Evolutionary conservation across 2,797 vertebrate species (phyloP), one percentile per base, ranked within the genome.

Genomic region (Benthosema pterotum): DNA sequence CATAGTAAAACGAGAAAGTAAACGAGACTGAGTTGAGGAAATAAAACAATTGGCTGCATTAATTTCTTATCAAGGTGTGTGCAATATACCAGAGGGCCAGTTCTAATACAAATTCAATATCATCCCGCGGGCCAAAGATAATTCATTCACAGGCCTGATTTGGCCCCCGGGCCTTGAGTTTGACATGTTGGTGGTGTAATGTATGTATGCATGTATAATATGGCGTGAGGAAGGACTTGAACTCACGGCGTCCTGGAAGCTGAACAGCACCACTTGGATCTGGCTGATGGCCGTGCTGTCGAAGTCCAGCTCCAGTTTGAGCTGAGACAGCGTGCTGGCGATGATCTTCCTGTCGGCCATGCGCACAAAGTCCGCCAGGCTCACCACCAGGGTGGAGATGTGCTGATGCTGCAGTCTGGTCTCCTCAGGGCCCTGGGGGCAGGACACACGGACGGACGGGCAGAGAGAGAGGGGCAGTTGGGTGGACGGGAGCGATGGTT

Each of bases 171-270:
- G n/a, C n/a, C n/a, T n/a, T n/a, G n/a, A n/a, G n/a, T n/a, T n/a
- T n/a, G n/a, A n/a, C n/a, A n/a, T n/a, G n/a, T n/a, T n/a, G n/a
- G n/a, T n/a, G n/a, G n/a, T n/a, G n/a, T n/a, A n/a, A n/a, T n/a
- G n/a, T n/a, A n/a, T n/a, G n/a, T n/a, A n/a, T n/a, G n/a, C n/a
- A 25, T 15, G 5, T n/a, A 15, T 7, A 16, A 49, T 7, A 16
- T 13, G 47, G 17, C 2, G 6, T 16, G 48, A 16, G n/a, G 1
- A 9, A 16, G n/a, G 1, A 9, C 13, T 15, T 9, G 14, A 57
- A 95, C 98, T 95, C 79, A 99, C 98, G 52, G 97, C 98, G 47
- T 99, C 97, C 81, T 99, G 98, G 82, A 99, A 98, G 73, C 97
- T 89, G n/a, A 99, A 99, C 54, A 99, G 94, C 57, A 96, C 94